These are phyloP conservation scores for Nasua narica DNA, from an alignment of 2,797 vertebrate species.

Conservation along the genomic window DNA sequence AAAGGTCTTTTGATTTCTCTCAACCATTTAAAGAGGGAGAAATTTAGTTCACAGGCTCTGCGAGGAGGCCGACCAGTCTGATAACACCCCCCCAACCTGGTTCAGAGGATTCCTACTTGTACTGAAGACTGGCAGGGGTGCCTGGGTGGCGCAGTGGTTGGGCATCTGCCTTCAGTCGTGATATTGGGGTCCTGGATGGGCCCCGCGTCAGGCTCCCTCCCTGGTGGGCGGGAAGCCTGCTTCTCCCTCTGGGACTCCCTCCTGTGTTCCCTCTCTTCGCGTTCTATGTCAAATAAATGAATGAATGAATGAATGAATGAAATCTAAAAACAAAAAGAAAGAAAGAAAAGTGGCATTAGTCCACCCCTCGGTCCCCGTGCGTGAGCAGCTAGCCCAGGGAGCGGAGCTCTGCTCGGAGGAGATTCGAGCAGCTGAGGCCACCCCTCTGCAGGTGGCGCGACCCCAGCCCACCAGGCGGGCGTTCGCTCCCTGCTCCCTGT, in stretches of 20 bases:
- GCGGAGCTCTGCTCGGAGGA: slow-evolving; percentile 32
- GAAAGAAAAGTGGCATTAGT: background rate
- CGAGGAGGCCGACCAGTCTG: background rate
- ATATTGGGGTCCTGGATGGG: too few species aligned
- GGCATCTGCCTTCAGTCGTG: too few species aligned
- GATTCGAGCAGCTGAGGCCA: slow-evolving; percentile 42
- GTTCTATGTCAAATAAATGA: too few species aligned
- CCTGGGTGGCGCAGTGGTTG: too few species aligned
- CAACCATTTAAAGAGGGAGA: background rate
- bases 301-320: too few species aligned
- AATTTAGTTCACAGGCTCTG: background rate
- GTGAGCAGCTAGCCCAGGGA: background rate
- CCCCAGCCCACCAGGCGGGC: background rate
- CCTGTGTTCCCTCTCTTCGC: too few species aligned
- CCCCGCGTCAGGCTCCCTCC: too few species aligned
- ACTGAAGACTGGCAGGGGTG: background rate
- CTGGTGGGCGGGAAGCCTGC: too few species aligned
- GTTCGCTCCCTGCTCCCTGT: slow-evolving; percentile 69
- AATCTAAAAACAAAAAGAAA: background rate
- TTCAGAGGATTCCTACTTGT: background rate
- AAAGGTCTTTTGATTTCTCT: background rate
- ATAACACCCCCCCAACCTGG: background rate
- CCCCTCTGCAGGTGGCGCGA: slow-evolving; percentile 74
- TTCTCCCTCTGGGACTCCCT: too few species aligned
- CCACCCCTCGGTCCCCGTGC: background rate